Conservation (phyloP, 2,888 invertebrate genomes). For the Mythimna lalbum region DNA sequence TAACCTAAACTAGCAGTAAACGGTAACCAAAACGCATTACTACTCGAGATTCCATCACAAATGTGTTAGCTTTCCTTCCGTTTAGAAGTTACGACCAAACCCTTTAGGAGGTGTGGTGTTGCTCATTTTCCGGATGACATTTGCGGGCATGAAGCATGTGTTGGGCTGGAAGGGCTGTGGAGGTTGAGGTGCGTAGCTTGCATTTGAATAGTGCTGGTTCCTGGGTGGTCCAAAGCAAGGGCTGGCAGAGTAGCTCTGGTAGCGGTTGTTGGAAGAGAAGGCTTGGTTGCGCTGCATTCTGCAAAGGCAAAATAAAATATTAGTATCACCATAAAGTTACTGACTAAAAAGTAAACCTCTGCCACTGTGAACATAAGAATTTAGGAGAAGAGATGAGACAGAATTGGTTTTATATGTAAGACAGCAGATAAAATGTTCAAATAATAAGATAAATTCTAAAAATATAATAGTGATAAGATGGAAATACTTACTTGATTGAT, state of each 20-base stretch:
- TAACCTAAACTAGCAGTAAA: slow-evolving; percentile 52
- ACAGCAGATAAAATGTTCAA: background rate
- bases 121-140: slow-evolving; percentile 70
- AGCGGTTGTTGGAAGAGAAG: slow-evolving; percentile 44
- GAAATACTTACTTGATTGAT: slow-evolving; percentile 45
- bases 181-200: slow-evolving; percentile 27
- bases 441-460: background rate
- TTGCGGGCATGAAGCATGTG: slow-evolving; percentile 77
- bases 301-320: background rate
- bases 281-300: slow-evolving; percentile 61
- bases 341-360: too few species aligned
- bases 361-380: too few species aligned
- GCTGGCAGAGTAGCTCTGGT: slow-evolving; percentile 51
- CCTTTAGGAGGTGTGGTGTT: slow-evolving; percentile 63
- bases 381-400: background rate
- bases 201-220: slow-evolving; percentile 38
- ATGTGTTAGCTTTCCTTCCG: background rate
- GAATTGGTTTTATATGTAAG: background rate
- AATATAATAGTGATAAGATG: background rate
- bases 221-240: slow-evolving; percentile 54
- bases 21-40: slow-evolving; percentile 55
- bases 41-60: slow-evolving; percentile 69
- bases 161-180: slow-evolving; percentile 68
- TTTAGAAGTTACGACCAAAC: slow-evolving; percentile 41
- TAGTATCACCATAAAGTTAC: background rate